Conservation (phyloP, 2,113 vertebrate genomes). For the Semicossyphus pulcher region DNA sequence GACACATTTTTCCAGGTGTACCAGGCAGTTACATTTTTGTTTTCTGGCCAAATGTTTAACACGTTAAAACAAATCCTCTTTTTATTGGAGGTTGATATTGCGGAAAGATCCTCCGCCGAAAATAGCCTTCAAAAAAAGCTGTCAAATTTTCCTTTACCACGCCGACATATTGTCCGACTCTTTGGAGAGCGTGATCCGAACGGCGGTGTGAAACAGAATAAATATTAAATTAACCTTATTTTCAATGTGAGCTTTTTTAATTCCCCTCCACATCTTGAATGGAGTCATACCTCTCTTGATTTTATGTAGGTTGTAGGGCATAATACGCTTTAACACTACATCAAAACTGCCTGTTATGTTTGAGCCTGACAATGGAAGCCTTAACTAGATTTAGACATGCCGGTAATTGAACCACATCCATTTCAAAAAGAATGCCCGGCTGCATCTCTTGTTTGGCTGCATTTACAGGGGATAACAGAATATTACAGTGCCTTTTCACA, state of each 20-base stretch:
- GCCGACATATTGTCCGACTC: slow-evolving; percentile 24
- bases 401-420: slow-evolving; percentile 89
- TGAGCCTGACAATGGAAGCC: slow-evolving; percentile 91
- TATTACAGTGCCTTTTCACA: slow-evolving; percentile 93
- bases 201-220: slow-evolving; percentile 41
- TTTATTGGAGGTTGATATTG: too few relatives aligned
- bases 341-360: slow-evolving; percentile 86
- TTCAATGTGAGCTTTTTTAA: slow-evolving; percentile 60
- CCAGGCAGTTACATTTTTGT: neutral
- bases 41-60: neutral
- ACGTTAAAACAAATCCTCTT: slow-evolving; percentile 14
- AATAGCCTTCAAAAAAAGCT: neutral
- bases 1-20: neutral
- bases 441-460: slow-evolving; percentile 94
- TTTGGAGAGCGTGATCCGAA: slow-evolving; percentile 32
- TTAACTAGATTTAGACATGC: slow-evolving; percentile 93
- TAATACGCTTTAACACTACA: slow-evolving; percentile 85
- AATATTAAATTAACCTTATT: slow-evolving; percentile 76
- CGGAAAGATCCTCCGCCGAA: too few relatives aligned
- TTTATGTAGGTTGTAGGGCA: slow-evolving; percentile 74
- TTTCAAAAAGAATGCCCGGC: slow-evolving; percentile 94
- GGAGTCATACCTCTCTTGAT: slow-evolving; percentile 67
- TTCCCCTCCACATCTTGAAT: slow-evolving; percentile 66
- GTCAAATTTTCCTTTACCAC: neutral
- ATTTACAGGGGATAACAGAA: slow-evolving; percentile 95